phyloP scores from a whole-genome alignment of 2,888 invertebrate species.

The Spatulosminthurus flaviceps region DNA sequence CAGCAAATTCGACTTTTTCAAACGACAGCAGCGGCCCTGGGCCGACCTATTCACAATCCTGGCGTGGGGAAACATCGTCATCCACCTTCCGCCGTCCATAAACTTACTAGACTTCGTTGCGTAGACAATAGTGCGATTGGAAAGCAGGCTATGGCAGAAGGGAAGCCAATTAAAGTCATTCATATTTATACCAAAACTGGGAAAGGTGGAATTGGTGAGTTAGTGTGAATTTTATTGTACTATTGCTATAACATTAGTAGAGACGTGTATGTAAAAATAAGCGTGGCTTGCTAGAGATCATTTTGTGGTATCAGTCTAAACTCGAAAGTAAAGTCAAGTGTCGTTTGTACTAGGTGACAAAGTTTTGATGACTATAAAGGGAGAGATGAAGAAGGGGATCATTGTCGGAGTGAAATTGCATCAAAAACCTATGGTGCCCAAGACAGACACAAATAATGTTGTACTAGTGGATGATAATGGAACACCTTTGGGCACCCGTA shows the following conservation, averaged over 20 bases:
- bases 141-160: slow-evolving; percentile 92
- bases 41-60: not conserved
- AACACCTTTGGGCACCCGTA: slow-evolving; percentile 91
- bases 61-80: slow-evolving; percentile 19
- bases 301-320: too few species aligned
- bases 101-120: slow-evolving; percentile 82
- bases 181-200: slow-evolving; percentile 87
- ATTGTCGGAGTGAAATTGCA: slow-evolving; percentile 87
- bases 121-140: slow-evolving; percentile 98
- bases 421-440: slow-evolving; percentile 83
- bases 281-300: too few species aligned
- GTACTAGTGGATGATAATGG: slow-evolving; percentile 96
- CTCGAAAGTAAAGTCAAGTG: too few species aligned
- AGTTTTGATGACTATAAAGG: slow-evolving; percentile 91
- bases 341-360: slow-evolving; percentile 75
- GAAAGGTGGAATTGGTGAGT: slow-evolving; percentile 72
- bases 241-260: too few species aligned
- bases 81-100: slow-evolving; percentile 62
- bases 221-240: too few species aligned
- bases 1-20: not conserved
- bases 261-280: too few species aligned
- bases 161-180: slow-evolving; percentile 91
- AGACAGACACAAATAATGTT: slow-evolving; percentile 94
- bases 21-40: not conserved
- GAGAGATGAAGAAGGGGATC: slow-evolving; percentile 93